Evolutionary conservation across 2,888 invertebrate species (phyloP), one percentile per base, ranked within the genome.

Genomic region (Parnassius apollo): DNA sequence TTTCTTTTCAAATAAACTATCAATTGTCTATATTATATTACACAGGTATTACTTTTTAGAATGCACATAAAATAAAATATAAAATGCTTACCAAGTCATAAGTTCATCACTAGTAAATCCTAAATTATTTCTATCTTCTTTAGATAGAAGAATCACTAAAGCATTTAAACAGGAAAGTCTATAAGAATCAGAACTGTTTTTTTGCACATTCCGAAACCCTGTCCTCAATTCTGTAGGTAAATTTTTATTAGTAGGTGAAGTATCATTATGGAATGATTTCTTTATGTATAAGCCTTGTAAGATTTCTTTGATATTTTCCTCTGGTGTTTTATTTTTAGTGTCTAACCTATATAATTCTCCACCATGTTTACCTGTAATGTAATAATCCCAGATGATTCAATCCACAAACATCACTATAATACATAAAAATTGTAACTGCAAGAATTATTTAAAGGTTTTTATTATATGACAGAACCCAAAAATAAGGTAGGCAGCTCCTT

Each of bases 101-200:
- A 98, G 93, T 83, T 98, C 97, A 85, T 96, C 96, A 66, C 94
- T 92, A 70, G 94, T 93, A 80, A 96, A 96, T 56, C 96, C 96
- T 73, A 96, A 92, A 72, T 93, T 92, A 68, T 84, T 85, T 74
- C 93, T 93, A 72, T 95, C 94, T 78, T 94, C 92, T 80, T 94
- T 94, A 75, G 93, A 91, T 70, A 95, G 90, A 69, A 98, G 93
- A 78, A 96, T 96, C 62, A 97, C 96, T 87, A 98, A 95, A 66
- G 95, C 96, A 93, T 98, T 98, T 76, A 98, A 93, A 85, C 97
- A 96, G 70, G 96, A 96, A 72, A 98, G 92, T 82, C 96, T 95
- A 81, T 95, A 95, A 67, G 94, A 94, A 85, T 96, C 97, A 65
- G 95, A 94, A 66, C 95, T 93, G 78, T 93, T 93, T 76, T 93